Conservation (phyloP, 1,140 invertebrate species). For the Euura lappo region DNA sequence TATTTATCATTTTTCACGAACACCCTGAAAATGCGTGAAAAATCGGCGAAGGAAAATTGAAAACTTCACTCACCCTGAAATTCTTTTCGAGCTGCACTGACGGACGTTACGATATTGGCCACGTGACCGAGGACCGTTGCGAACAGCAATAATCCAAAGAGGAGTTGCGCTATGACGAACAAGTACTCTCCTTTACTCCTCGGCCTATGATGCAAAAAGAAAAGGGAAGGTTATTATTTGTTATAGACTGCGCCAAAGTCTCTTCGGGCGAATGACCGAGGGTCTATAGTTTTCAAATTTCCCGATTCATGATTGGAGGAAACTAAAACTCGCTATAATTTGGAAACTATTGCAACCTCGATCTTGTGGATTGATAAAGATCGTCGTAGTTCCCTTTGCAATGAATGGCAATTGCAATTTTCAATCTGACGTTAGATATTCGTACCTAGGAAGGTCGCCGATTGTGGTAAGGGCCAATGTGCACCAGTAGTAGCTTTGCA, state of each 20-base stretch:
- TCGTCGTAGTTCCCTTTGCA: too few relatives aligned
- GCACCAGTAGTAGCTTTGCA: conserved; percentile 98
- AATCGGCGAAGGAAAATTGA: background rate
- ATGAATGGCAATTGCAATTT: too few relatives aligned
- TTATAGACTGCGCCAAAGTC: too few relatives aligned
- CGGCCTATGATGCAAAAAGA: conserved; percentile 60
- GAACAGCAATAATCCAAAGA: conserved; percentile 90
- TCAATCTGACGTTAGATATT: background rate
- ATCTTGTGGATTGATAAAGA: too few relatives aligned
- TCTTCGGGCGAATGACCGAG: background rate
- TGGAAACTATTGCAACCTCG: too few relatives aligned
- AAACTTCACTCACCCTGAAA: conserved; percentile 84
- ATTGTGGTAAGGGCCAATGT: conserved; percentile 94
- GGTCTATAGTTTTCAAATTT: background rate
- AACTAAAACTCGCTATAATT: too few relatives aligned
- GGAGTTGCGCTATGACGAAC: conserved; percentile 87
- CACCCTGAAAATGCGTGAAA: too few relatives aligned
- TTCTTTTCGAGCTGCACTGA: conserved; percentile 91
- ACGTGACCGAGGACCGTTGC: conserved; percentile 93
- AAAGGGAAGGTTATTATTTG: too few relatives aligned
- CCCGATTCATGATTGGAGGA: too few relatives aligned
- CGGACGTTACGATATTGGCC: conserved; percentile 94
- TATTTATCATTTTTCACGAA: too few relatives aligned
- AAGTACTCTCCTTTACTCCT: conserved; percentile 89
- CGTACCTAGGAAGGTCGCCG: conserved; percentile 64